Evolutionary conservation across 2,888 invertebrate genomes (phyloP), one percentile per base, ranked within the genome.

Genomic region (Hedychridium roseum): DNA sequence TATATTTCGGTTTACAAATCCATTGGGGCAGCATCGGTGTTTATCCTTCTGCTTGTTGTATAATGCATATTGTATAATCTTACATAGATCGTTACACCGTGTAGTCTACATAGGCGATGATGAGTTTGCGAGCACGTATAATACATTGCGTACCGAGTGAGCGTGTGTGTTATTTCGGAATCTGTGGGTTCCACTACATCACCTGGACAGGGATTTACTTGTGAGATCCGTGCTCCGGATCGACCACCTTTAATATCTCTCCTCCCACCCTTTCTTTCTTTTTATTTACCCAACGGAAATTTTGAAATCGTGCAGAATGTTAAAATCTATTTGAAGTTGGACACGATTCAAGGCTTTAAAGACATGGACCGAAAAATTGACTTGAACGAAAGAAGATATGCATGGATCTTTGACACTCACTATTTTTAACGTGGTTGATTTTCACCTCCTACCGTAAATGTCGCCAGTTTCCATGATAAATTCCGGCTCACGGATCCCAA

Each of bases 1-100:
- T n/a, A n/a, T n/a, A 60, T 48, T 56, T 53, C 40, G 52, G 55
- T 57, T 59, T 57, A 66, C 60, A 66, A 64, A 64, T 62, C 60
- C 57, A 62, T 60, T 34, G 54, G 50, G 53, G 57, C 56, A 53
- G 50, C 51, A 51, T 39, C 37, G 38, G 27, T 50, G 21, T 34
- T 51, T 14, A 28, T 26, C 6, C 17, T 34, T n/a, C 3, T 20
- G 20, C 6, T 39, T n/a, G 6, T n/a, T 9, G 28, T 44, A 48
- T 14, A 15, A 26, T 21, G 28, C 26, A 43, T 43, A 39, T 12
- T 26, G 18, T 18, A 34, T 43, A 54, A 41, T 43, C 43, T 46
- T 54, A 50, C 39, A 23, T 34, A 39, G 42, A 52, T 15, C 30
- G 20, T 43, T 57, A 57, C 53, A 54, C 20, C 39, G 37, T 46